These are phyloP conservation scores for Hypocryptadius cinnamomeus DNA, from an alignment of 2,113 vertebrate species.

Conservation along the genomic window DNA sequence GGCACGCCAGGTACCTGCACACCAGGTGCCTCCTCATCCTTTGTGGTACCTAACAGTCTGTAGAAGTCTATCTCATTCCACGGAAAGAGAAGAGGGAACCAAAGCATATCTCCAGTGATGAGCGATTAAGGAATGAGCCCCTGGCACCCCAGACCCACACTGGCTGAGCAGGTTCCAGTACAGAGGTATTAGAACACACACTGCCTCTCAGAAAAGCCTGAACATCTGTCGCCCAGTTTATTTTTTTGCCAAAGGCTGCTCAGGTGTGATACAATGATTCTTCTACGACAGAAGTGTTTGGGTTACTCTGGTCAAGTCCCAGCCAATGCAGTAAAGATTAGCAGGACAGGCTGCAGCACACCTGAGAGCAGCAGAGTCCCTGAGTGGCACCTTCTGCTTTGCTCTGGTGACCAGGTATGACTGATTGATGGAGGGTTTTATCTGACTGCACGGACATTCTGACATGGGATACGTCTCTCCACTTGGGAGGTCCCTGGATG, in stretches of 20 bases:
- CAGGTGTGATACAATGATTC: neutral
- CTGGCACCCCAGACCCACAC: neutral
- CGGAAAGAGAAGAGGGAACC: neutral
- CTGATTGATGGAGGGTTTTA: neutral
- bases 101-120: neutral
- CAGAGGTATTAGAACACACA: neutral
- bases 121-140: neutral
- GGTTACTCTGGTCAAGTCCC: neutral
- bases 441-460: neutral
- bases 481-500: conserved; percentile 6
- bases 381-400: neutral
- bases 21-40: neutral
- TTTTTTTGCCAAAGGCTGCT: neutral
- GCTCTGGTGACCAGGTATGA: neutral
- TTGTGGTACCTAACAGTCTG: neutral
- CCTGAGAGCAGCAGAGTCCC: neutral
- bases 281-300: neutral
- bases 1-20: neutral
- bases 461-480: neutral
- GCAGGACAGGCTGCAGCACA: neutral
- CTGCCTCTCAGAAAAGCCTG: neutral
- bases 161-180: neutral
- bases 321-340: neutral
- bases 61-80: neutral
- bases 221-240: neutral